A percentile compares a stretch with the other conserved stretches of the same genome.
These are phyloP conservation scores for Erebia epiphron DNA, from an alignment of 2,888 invertebrate genomes.

Conservation along the genomic window DNA sequence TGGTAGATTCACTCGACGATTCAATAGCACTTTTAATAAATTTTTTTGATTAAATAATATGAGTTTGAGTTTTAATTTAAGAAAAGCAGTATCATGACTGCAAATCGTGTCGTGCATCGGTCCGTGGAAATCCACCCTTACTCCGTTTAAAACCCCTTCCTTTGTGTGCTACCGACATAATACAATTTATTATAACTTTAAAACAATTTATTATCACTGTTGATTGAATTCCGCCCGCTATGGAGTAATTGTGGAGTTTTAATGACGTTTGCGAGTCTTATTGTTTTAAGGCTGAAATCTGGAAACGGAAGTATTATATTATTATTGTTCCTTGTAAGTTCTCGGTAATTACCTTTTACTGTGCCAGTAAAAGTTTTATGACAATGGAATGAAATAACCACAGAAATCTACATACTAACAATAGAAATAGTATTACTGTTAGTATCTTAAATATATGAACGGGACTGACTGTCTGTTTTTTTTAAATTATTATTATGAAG, in stretches of 20 bases:
- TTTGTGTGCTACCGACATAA: slow-evolving; percentile 22
- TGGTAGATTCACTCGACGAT: no score
- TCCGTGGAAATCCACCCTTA: no score
- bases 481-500: no score
- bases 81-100: neutral
- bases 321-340: slow-evolving; percentile 9
- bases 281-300: slow-evolving; percentile 20
- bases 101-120: neutral
- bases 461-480: no score
- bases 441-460: no score
- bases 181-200: slow-evolving; percentile 39
- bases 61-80: no score
- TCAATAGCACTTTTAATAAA: no score
- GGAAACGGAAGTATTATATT: slow-evolving; percentile 10
- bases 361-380: slow-evolving; percentile 11
- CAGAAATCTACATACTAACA: no score
- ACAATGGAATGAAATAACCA: neutral
- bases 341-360: slow-evolving; percentile 22
- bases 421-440: no score
- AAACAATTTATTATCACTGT: slow-evolving; percentile 22
- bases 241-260: slow-evolving; percentile 24
- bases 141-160: slow-evolving; percentile 13
- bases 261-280: slow-evolving; percentile 22
- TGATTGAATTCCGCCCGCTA: slow-evolving; percentile 24
- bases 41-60: no score